Evolutionary conservation across 2,888 invertebrate species (phyloP).

Genomic region (Mythimna loreyi): DNA sequence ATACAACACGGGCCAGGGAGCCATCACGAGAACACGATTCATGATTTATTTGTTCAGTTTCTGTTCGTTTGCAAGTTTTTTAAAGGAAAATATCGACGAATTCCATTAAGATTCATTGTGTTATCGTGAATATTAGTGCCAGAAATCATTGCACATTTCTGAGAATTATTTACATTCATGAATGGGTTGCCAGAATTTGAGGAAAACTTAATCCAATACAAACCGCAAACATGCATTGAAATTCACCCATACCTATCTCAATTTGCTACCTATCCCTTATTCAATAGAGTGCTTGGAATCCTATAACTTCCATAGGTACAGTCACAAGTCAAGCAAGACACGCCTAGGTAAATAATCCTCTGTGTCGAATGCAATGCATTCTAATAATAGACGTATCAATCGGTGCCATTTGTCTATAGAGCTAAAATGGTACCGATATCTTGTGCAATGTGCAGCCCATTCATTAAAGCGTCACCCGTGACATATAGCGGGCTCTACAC

Average conservation of each 20-base stretch:
- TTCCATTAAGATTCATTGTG: conserved; percentile 7
- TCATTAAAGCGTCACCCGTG: conserved; percentile 75
- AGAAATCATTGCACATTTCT: conserved; percentile 28
- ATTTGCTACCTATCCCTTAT: conserved; percentile 17
- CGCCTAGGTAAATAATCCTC: conserved; percentile 66
- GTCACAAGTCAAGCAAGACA: conserved; percentile 41
- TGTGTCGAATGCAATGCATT: conserved; percentile 63
- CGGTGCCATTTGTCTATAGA: conserved; percentile 76
- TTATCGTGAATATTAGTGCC: conserved; percentile 12
- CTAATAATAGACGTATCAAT: conserved; percentile 82
- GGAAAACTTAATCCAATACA: conserved; percentile 22
- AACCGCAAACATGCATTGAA: conserved; percentile 8
- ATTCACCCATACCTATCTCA: conserved; percentile 3
- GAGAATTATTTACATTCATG: conserved; percentile 27
- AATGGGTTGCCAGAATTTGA: conserved; percentile 34
- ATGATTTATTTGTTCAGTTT: conserved; percentile 44
- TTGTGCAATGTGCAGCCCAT: conserved; percentile 74
- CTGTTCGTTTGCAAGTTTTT: conserved; percentile 17
- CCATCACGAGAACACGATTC: conserved; percentile 40
- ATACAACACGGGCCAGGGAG: conserved; percentile 46
- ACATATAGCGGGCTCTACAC: conserved; percentile 56
- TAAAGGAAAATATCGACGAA: conserved; percentile 15
- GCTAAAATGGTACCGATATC: conserved; percentile 77
- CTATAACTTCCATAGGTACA: conserved; percentile 31
- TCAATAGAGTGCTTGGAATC: conserved; percentile 21